Evolutionary conservation across 1,140 invertebrate genomes (phyloP), one percentile per base, ranked within the genome.

Genomic region (Sinonovacula constricta): DNA sequence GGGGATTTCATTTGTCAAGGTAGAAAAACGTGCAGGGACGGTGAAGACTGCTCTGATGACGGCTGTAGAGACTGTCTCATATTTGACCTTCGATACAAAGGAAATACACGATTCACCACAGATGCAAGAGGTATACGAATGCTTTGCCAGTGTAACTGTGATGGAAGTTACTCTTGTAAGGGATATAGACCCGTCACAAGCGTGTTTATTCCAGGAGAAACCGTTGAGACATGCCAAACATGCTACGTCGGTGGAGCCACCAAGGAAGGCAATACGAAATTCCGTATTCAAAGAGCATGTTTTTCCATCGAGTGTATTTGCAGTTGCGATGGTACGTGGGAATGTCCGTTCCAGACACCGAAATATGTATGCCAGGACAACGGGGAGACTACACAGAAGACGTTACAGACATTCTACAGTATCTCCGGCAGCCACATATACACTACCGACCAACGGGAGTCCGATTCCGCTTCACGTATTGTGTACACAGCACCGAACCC

Each of bases 291-390:
- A 24, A 33, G 75, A 54, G 68, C 59, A 0, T 81, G 80, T 65
- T 74, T 67, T 39, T 39, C 33, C 24, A 72, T 78, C 22, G 63
- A 74, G 2, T 81, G 80, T 62, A 49, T 63, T 4, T 81, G 80
- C 53, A 24, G 33, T 15, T 72, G 62, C 34, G 54, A 78, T 60
- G 80, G 80, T 22, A 68, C 31, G 22, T 81, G 69, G 75, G 51
- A 74, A 33, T 81, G 80, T 51, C 75, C 75, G 2, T 36, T 34
- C 5, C 68, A 81, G 33, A 49, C 30, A 15, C 71, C 72, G 1
- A 18, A 12, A 10, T 69, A 70, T 24, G 63, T 28, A 18, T 78
- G 67, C 49, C 31, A 66, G 36, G 15, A 51, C 12, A 5, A 39
- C 1, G 31, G 53, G 15, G 49, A 33, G 14, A 34, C 15, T n/a